A percentile compares a stretch with the other conserved stretches of the same genome.
Conservation (phyloP, 2,113 vertebrate genomes). For the Zeus faber region DNA sequence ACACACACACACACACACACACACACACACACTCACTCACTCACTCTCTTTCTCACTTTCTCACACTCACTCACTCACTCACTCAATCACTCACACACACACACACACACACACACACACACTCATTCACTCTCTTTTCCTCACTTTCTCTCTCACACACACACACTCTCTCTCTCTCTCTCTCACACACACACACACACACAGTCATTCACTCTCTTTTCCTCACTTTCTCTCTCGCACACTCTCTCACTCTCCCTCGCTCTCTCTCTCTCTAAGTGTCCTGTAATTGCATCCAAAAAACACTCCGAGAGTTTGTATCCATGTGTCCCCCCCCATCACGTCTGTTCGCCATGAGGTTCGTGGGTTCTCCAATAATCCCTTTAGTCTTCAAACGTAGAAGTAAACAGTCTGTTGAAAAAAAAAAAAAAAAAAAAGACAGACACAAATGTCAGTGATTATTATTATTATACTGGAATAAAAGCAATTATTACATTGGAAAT, state of each 20-base stretch:
- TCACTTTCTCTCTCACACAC: too few species aligned
- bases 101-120: too few species aligned
- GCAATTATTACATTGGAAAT: not conserved
- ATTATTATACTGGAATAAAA: not conserved
- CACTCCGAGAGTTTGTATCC: conserved; percentile 41
- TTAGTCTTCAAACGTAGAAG: conserved; percentile 68
- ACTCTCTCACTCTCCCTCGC: not conserved
- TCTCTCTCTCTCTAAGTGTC: too few species aligned
- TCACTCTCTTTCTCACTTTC: too few species aligned
- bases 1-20: too few species aligned
- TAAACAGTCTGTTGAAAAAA: conserved; percentile 71
- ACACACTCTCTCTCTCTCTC: too few species aligned
- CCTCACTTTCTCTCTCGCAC: too few species aligned
- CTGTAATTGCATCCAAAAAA: conserved; percentile 35
- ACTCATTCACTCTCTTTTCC: too few species aligned
- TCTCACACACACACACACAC: too few species aligned
- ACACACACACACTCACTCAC: too few species aligned
- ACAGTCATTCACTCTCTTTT: not conserved
- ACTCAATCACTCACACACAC: too few species aligned
- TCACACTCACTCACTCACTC: too few species aligned
- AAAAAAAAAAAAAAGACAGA: not conserved
- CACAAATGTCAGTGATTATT: not conserved
- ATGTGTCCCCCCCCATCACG: conserved; percentile 53
- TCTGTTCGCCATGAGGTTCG: conserved; percentile 65
- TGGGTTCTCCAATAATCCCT: conserved; percentile 70